phyloP scores from a whole-genome alignment of 2,797 vertebrate genomes.

The Sebastes flavidus region DNA sequence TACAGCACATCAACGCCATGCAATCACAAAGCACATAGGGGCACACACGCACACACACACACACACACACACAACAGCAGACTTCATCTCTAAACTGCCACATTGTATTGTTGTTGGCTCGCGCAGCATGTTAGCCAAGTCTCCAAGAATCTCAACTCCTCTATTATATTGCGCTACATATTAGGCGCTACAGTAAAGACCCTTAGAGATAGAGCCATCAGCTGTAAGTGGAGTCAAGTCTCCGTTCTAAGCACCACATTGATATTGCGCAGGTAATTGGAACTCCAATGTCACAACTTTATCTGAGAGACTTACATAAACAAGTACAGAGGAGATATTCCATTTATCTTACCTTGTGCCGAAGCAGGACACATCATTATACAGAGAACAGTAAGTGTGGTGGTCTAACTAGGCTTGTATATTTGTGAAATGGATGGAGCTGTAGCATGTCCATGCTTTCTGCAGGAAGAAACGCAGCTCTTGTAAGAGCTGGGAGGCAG shows the following conservation, averaged over 20 bases:
- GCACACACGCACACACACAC: background rate
- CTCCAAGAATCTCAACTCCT: slow-evolving; percentile 51
- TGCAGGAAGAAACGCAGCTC: slow-evolving; percentile 32
- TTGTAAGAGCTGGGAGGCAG: slow-evolving; percentile 35
- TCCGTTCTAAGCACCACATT: slow-evolving; percentile 72
- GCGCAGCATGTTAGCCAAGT: slow-evolving; percentile 41
- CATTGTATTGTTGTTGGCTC: slow-evolving; percentile 34
- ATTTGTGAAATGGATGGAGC: slow-evolving; percentile 69
- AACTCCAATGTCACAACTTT: slow-evolving; percentile 70
- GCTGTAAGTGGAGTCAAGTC: slow-evolving; percentile 73
- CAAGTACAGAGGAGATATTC: slow-evolving; percentile 69
- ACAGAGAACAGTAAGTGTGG: slow-evolving; percentile 60
- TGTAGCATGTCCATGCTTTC: slow-evolving; percentile 49
- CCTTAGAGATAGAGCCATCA: slow-evolving; percentile 65
- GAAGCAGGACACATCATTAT: slow-evolving; percentile 69
- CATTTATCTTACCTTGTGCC: slow-evolving; percentile 80
- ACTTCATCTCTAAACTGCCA: slow-evolving; percentile 42
- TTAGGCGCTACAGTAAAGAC: slow-evolving; percentile 62
- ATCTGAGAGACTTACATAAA: slow-evolving; percentile 74
- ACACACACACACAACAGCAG: slow-evolving; percentile 11
- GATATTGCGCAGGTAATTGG: slow-evolving; percentile 80
- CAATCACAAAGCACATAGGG: slow-evolving; percentile 9
- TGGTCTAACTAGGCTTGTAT: slow-evolving; percentile 68
- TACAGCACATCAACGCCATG: background rate
- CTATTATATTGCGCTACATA: slow-evolving; percentile 57